Base-by-base conservation (phyloP, 1,140 invertebrate species). In the Cephus cinctus region DNA sequence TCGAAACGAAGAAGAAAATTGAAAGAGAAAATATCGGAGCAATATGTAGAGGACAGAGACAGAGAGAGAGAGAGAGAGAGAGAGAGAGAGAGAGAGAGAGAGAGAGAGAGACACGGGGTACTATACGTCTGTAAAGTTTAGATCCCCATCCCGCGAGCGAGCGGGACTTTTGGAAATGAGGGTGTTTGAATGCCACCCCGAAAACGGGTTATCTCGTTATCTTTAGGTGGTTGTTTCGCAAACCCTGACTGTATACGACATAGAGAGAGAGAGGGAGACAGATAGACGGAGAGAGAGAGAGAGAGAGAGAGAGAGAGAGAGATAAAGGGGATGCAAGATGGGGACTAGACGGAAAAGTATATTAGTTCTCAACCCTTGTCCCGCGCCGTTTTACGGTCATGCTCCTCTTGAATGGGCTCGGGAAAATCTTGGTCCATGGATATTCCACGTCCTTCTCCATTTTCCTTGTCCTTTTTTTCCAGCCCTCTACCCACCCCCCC, bases 191-290 rank as follows among this genome's bases (percentile, higher is more conserved):
- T 64, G 61, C 57, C 49, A 54, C 43, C 50, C 47, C 15, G 41
- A 52, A 59, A 56, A 59, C 50, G 50, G 54, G 54, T 61, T 63
- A 65, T 63, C 59, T 65, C 45, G 60, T 67, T 65, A 63, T 63
- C 50, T 62, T 56, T 47, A 54, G 38, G 27, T 43, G 43, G 35
- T 56, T 55, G 45, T 50, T 36, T 36, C 34, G 19, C 34, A 36
- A 36, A n/a, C n/a, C n/a, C n/a, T n/a, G n/a, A n/a, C n/a, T n/a
- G n/a, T n/a, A n/a, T n/a, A n/a, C n/a, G n/a, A n/a, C n/a, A 12
- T 18, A 12, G 19, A 36, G 34, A 18, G 34, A 36, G 34, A 18
- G 4, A 14, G 34, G 14, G 34, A 18, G n/a, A n/a, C n/a, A n/a
- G n/a, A n/a, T n/a, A n/a, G n/a, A n/a, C n/a, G n/a, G n/a, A n/a